A percentile compares a stretch with the other conserved stretches of the same genome.
These are phyloP conservation scores for Lysiphlebus fabarum DNA, from an alignment of 1,140 invertebrate species.

Conservation along the genomic window DNA sequence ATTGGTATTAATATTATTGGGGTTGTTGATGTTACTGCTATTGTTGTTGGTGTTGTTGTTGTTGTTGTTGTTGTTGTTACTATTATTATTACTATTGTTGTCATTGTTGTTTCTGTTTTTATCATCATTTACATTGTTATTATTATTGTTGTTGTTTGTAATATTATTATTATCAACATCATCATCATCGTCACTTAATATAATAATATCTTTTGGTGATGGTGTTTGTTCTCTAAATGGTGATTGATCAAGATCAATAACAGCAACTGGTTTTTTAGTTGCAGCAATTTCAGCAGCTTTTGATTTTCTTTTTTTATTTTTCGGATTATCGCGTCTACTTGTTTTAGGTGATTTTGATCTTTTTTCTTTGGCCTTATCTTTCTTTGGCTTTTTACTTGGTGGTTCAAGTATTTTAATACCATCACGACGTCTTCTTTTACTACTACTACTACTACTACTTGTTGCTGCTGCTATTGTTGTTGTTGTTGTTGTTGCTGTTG, in stretches of 20 bases:
- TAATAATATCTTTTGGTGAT: conserved; percentile 75
- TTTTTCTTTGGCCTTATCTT: conserved; percentile 53
- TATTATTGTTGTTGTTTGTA: too few relatives aligned
- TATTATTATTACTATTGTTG: conserved; percentile 3
- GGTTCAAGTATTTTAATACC: conserved; percentile 34
- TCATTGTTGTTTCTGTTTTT: conserved; percentile 32
- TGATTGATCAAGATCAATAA: conserved; percentile 81
- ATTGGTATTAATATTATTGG: conserved; percentile 6
- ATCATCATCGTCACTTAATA: conserved; percentile 77
- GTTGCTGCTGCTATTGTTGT: too few relatives aligned
- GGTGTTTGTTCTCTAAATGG: conserved; percentile 76
- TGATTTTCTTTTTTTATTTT: conserved; percentile 55
- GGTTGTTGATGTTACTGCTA: neutral
- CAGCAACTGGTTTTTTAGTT: conserved; percentile 70
- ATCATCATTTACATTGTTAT: conserved; percentile 33
- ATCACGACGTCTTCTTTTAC: conserved; percentile 46
- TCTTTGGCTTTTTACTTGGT: conserved; percentile 49
- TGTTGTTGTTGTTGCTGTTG: too few relatives aligned
- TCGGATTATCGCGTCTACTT: conserved; percentile 34
- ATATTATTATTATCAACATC: conserved; percentile 32
- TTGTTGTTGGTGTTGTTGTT: conserved; percentile 2
- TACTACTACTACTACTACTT: too few relatives aligned
- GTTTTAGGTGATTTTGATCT: conserved; percentile 54
- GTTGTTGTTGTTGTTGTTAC: conserved; percentile 1
- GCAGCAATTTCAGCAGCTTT: conserved; percentile 55